Percentiles rank a stretch among this genome's conserved stretches.
Evolutionary conservation across 2,797 vertebrate genomes (phyloP).

Genomic region (Enteromius unitaeniatus): DNA sequence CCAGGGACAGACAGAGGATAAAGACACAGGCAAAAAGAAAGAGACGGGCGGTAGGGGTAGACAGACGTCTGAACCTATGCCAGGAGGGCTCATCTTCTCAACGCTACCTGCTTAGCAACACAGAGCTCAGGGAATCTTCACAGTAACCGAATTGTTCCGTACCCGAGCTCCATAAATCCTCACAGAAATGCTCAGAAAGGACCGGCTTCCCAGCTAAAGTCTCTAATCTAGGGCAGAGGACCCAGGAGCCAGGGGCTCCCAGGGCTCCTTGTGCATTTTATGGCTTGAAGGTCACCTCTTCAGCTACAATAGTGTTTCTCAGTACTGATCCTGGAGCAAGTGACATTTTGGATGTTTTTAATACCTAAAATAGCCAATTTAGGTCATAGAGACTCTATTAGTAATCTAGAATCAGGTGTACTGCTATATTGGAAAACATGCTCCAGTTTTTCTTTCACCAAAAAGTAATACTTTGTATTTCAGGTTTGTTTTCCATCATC

Average conservation of each 20-base stretch:
- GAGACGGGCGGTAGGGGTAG: background rate
- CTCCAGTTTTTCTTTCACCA: constrained; percentile 1
- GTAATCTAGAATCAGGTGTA: background rate
- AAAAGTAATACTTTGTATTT: background rate
- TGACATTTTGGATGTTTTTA: background rate
- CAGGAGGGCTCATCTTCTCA: constrained; percentile 32
- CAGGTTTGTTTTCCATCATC: background rate
- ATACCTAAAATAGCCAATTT: background rate
- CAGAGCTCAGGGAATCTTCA: constrained; percentile 42
- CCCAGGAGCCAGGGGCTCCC: background rate
- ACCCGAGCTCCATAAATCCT: constrained; percentile 47
- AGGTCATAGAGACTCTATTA: background rate
- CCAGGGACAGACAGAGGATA: constrained; percentile 21
- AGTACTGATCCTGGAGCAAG: background rate
- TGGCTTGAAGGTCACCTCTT: constrained; percentile 27
- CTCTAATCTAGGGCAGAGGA: constrained; percentile 27
- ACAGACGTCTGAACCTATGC: constrained; percentile 16
- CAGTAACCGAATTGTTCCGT: constrained; percentile 46
- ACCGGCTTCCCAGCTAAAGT: constrained; percentile 19
- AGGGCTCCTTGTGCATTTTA: constrained; percentile 1
- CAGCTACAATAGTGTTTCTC: background rate
- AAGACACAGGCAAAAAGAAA: constrained; percentile 4
- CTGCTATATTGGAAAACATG: constrained; percentile 6
- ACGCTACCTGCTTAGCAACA: constrained; percentile 45
- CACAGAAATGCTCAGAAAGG: constrained; percentile 40